phyloP scores from a whole-genome alignment of 2,888 invertebrate species.

The Epistrophella euchroma region DNA sequence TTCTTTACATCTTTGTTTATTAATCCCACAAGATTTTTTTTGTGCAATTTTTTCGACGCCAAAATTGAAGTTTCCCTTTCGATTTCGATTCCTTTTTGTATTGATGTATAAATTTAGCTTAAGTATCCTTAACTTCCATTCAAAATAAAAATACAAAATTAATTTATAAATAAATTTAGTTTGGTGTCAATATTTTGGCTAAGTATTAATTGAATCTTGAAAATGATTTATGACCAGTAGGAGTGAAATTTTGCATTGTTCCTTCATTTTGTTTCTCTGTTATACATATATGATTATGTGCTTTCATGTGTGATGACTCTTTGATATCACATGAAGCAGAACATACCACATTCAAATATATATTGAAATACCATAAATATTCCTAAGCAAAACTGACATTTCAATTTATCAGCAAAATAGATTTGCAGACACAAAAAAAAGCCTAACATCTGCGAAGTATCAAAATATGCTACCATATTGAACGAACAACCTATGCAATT shows the following conservation, averaged over 20 bases:
- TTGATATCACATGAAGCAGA: constrained; percentile 31
- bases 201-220: neutral
- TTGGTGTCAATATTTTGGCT: neutral
- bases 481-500: constrained; percentile 45
- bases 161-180: neutral
- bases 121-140: no score
- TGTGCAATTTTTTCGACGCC: no score
- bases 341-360: constrained; percentile 30
- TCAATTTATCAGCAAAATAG: constrained; percentile 63
- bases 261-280: neutral
- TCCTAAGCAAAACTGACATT: constrained; percentile 70
- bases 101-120: no score
- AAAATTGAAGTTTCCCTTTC: no score
- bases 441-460: constrained; percentile 62
- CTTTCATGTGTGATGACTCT: constrained; percentile 24
- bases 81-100: no score
- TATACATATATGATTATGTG: neutral
- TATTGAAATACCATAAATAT: constrained; percentile 59
- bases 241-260: neutral
- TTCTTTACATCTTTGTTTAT: no score
- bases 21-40: no score
- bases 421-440: constrained; percentile 34
- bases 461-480: constrained; percentile 37
- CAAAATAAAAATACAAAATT: no score
- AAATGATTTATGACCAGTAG: constrained; percentile 1